Percentiles rank a stretch among this genome's conserved stretches.
Conservation (phyloP, 2,113 vertebrate genomes). For the Passer montanus region DNA sequence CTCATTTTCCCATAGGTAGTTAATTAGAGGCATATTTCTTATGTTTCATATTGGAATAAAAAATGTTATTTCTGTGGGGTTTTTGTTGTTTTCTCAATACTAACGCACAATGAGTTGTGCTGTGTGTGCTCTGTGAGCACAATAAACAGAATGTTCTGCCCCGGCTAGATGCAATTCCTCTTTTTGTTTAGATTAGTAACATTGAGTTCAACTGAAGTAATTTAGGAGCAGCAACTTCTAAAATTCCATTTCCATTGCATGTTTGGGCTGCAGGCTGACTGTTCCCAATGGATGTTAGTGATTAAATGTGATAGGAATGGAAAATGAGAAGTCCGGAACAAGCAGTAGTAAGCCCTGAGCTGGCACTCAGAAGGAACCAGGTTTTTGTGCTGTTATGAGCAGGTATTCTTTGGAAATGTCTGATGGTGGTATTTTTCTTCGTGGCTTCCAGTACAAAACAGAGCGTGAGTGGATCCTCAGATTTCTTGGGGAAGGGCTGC, state of each 20-base stretch:
- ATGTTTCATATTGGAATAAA: not conserved
- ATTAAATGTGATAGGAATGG: not conserved
- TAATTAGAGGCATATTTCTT: not conserved
- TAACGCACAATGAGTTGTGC: not conserved
- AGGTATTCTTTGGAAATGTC: not conserved
- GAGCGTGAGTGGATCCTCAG: constrained; percentile 88
- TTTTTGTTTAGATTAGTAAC: not conserved
- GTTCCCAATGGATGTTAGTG: not conserved
- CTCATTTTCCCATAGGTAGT: not conserved
- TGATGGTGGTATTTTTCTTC: not conserved
- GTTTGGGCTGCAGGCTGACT: not conserved
- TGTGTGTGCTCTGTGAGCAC: not conserved
- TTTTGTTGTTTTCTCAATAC: not conserved
- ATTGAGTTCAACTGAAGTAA: not conserved
- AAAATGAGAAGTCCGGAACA: not conserved
- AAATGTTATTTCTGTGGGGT: not conserved
- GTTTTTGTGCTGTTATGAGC: not conserved
- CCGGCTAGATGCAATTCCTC: not conserved
- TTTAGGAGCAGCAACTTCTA: not conserved
- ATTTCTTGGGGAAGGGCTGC: constrained; percentile 84
- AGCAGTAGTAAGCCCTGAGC: not conserved
- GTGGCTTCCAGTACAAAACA: constrained; percentile 78
- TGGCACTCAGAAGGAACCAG: not conserved
- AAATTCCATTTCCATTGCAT: not conserved
- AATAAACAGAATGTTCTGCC: not conserved